Evolutionary conservation across 2,113 vertebrate species (phyloP).

Genomic region (Cheilinus undulatus): DNA sequence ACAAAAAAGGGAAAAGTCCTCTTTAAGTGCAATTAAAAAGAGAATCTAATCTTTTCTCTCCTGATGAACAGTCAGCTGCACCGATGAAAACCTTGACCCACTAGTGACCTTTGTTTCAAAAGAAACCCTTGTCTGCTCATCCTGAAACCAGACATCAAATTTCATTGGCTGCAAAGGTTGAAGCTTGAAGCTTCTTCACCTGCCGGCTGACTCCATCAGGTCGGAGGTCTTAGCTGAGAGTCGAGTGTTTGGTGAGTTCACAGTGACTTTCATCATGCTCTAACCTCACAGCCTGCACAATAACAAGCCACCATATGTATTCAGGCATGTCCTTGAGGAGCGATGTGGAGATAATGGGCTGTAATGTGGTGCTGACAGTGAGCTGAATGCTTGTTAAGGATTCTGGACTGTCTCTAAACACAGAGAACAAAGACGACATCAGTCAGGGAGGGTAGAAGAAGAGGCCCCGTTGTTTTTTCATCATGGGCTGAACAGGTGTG

Average conservation of each 20-base stretch:
- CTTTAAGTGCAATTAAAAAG: too few species aligned
- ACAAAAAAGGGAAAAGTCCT: too few species aligned
- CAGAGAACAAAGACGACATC: slow-evolving; percentile 41
- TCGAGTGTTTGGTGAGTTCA: background rate
- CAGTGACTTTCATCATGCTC: slow-evolving; percentile 21
- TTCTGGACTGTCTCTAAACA: slow-evolving; percentile 18
- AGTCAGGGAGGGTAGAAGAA: background rate
- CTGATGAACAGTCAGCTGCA: slow-evolving; percentile 29
- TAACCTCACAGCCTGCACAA: slow-evolving; percentile 37
- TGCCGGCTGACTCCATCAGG: background rate
- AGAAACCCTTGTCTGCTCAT: slow-evolving; percentile 32
- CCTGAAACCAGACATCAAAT: slow-evolving; percentile 11
- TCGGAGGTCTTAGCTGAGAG: slow-evolving; percentile 19
- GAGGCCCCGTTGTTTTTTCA: slow-evolving; percentile 31
- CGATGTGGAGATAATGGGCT: slow-evolving; percentile 18
- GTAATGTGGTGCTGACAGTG: slow-evolving; percentile 36
- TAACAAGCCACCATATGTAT: slow-evolving; percentile 18
- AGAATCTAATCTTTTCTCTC: background rate
- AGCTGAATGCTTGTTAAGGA: slow-evolving; percentile 32
- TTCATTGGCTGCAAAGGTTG: slow-evolving; percentile 15
- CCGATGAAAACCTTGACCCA: slow-evolving; percentile 39
- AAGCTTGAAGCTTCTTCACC: slow-evolving; percentile 20
- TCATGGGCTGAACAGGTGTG: slow-evolving; percentile 3
- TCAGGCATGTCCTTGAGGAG: slow-evolving; percentile 42
- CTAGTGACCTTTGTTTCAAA: background rate